Percentiles rank a stretch among this genome's conserved stretches.
These are phyloP conservation scores for Limnodromus scolopaceus DNA, from an alignment of 2,797 vertebrate species.

Conservation along the genomic window DNA sequence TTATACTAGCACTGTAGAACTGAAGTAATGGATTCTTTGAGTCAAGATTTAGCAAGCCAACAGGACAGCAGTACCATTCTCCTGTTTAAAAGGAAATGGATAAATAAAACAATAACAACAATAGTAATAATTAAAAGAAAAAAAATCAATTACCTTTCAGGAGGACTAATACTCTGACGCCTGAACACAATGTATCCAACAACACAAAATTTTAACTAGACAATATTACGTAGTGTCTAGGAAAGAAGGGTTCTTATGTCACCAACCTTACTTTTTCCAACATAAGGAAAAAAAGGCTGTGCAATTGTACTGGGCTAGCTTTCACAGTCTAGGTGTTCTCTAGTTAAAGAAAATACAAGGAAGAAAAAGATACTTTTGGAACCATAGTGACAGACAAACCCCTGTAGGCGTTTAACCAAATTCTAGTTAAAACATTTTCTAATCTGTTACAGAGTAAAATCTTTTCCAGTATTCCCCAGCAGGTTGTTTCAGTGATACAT, in stretches of 20 bases:
- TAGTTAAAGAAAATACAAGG: not conserved
- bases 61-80: not conserved
- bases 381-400: not conserved
- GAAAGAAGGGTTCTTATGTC: not conserved
- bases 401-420: not conserved
- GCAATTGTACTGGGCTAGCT: not conserved
- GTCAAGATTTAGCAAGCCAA: not conserved
- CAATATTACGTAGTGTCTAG: not conserved
- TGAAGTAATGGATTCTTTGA: not conserved
- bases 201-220: not conserved
- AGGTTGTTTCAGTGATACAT: not conserved
- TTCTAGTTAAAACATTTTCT: not conserved
- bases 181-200: not conserved
- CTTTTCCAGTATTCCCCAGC: not conserved
- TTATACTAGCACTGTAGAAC: not conserved
- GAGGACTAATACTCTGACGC: not conserved
- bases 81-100: not conserved
- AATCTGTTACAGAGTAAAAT: not conserved
- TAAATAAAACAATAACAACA: not conserved
- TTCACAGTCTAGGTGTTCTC: not conserved
- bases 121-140: not conserved
- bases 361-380: not conserved
- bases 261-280: not conserved
- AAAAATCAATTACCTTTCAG: not conserved
- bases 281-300: not conserved